phyloP scores from a whole-genome alignment of 2,113 vertebrate genomes.

The Actenoides lindsayi region DNA sequence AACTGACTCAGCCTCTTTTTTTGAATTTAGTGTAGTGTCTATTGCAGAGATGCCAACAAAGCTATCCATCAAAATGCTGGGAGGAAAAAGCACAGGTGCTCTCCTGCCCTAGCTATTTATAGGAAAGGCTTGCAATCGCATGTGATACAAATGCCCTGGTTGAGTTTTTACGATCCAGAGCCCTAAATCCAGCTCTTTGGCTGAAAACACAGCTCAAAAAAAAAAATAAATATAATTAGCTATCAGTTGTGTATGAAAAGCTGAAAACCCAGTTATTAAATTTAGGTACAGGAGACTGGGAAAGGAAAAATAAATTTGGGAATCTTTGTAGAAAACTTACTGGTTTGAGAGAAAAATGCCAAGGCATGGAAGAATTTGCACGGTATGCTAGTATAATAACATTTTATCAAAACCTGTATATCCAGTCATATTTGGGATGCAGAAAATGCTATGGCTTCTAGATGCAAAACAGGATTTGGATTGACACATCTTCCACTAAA shows the following conservation, averaged over 20 bases:
- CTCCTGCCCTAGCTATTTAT: slow-evolving; percentile 57
- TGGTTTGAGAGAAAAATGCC: not conserved
- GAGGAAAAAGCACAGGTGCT: slow-evolving; percentile 64
- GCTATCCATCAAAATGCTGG: slow-evolving; percentile 57
- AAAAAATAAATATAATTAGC: not conserved
- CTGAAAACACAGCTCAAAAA: not conserved
- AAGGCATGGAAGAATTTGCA: not conserved
- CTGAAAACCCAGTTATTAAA: not conserved
- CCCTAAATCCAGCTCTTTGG: slow-evolving; percentile 25
- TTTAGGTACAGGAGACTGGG: not conserved
- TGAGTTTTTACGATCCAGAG: slow-evolving; percentile 34
- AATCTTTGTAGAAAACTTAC: not conserved
- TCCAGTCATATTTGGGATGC: not conserved
- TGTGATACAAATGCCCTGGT: slow-evolving; percentile 8
- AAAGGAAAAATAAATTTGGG: not conserved
- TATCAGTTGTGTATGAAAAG: slow-evolving; percentile 10
- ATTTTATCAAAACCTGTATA: not conserved
- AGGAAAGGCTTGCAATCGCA: slow-evolving; percentile 17
- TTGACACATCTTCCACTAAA: not conserved
- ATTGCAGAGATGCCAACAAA: slow-evolving; percentile 67
- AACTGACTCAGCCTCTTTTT: slow-evolving; percentile 61
- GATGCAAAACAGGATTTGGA: not conserved
- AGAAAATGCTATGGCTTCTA: not conserved
- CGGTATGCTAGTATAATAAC: not conserved
- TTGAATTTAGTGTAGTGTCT: slow-evolving; percentile 65